Evolutionary conservation across 2,113 vertebrate genomes (phyloP), one percentile per base, ranked within the genome.

Genomic region (Delphinapterus leucas): DNA sequence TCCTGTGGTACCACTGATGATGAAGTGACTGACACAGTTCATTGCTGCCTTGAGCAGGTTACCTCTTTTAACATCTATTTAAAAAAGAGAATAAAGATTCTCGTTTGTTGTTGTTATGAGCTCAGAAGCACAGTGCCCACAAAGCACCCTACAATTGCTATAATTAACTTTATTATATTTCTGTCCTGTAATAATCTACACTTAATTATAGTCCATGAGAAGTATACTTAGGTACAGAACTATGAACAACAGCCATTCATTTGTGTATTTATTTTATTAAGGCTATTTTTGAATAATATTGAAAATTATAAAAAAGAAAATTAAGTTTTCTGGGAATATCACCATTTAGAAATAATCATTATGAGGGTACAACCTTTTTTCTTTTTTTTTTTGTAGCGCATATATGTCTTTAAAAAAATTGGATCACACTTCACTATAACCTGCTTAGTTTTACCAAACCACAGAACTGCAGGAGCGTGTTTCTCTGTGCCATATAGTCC

Each of bases 111-210:
- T 77, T 88, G 38, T 81, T 93, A 73, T 25, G 86, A 88, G 55
- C 23, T 85, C 61, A 65, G 73, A 95, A 83, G 79, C 92, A 87
- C 58, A 76, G 1, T 25, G 25, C 38, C 86, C 71, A 88, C 65
- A 88, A 94, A 96, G 67, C 33, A 63, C 63, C 44, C 4, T 44
- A 20, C 55, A 88, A 83, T 85, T 87, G 74, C 86, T 96, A 14
- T 88, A 95, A 83, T 94, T 96, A 93, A 79, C 58, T 81, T 82
- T 38, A 63, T 86, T 95, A 84, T 79, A 61, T 33, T 95, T 94
- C 92, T 61, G 23, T 49, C 53, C 58, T 93, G 3, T 70, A 18
- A 86, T 93, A 65, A 81, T 61, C 21, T 93, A 55, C 9, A 89
- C 80, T 65, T 86, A 96, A 96, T 95, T 89, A 74, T n/a, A 95